Evolutionary conservation across 2,113 vertebrate species (phyloP).

Genomic region (Corydoras maculifer): DNA sequence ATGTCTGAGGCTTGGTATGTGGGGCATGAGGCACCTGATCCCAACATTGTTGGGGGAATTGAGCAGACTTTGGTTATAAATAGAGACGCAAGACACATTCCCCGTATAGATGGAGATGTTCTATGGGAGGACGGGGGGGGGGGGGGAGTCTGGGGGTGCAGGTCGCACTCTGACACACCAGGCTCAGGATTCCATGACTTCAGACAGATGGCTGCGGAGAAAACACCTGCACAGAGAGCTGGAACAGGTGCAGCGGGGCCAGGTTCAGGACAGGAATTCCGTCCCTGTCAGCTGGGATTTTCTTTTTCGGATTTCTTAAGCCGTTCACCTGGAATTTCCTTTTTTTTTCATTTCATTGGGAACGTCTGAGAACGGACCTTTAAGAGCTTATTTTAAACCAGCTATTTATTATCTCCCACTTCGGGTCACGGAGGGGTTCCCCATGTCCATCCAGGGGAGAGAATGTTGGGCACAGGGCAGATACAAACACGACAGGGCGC

Average conservation of each 20-base stretch:
- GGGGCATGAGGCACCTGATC: constrained; percentile 21
- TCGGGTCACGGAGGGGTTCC: no score
- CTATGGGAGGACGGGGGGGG: not conserved
- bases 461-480: no score
- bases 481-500: no score
- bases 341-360: not conserved
- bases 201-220: not conserved
- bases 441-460: no score
- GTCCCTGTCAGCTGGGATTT: not conserved
- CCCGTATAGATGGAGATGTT: constrained; percentile 3
- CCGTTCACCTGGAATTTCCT: not conserved
- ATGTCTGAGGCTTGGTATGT: constrained; percentile 23
- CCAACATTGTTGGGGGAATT: constrained; percentile 10
- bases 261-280: not conserved
- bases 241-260: not conserved
- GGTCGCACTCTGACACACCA: not conserved
- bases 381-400: not conserved
- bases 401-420: no score
- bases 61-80: constrained; percentile 18
- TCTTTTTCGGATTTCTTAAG: not conserved
- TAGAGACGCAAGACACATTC: not conserved
- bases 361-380: not conserved
- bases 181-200: constrained; percentile 1
- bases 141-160: no score
- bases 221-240: constrained; percentile 6